phyloP scores from a whole-genome alignment of 2,888 invertebrate species.

The Mimachlamys varia region DNA sequence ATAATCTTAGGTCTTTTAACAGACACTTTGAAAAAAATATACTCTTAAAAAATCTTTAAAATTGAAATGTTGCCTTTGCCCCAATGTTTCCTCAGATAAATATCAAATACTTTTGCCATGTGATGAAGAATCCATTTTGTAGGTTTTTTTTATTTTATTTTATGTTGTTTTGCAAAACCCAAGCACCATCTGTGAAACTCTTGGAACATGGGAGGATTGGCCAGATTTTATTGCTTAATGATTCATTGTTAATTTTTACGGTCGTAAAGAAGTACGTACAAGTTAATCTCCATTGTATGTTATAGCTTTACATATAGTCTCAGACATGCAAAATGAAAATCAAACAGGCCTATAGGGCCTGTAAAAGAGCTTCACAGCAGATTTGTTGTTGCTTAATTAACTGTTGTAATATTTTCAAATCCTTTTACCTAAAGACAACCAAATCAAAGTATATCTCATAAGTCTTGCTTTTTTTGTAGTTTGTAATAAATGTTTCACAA shows the following conservation, averaged over 20 bases:
- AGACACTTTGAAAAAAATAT: neutral
- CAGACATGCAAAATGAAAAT: slow-evolving; percentile 21
- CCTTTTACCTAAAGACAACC: too few species aligned
- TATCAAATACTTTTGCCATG: slow-evolving; percentile 13
- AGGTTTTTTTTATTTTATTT: neutral
- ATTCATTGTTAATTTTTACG: slow-evolving; percentile 28
- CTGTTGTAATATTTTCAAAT: neutral
- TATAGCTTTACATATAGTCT: neutral
- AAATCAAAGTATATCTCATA: too few species aligned
- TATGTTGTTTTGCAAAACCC: slow-evolving; percentile 14
- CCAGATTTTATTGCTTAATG: neutral
- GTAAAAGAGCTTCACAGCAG: neutral
- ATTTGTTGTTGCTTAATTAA: neutral
- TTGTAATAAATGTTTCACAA: too few species aligned
- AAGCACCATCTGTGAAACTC: neutral
- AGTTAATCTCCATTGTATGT: neutral
- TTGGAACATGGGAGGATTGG: neutral
- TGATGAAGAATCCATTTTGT: slow-evolving; percentile 22
- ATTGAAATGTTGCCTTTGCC: neutral
- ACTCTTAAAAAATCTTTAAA: neutral
- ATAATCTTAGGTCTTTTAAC: neutral
- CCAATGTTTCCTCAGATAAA: neutral
- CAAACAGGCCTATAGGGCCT: neutral
- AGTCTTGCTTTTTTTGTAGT: too few species aligned
- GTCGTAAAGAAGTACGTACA: neutral